These are phyloP conservation scores for Myiotriccus ornatus DNA, from an alignment of 2,797 vertebrate species.

Conservation along the genomic window DNA sequence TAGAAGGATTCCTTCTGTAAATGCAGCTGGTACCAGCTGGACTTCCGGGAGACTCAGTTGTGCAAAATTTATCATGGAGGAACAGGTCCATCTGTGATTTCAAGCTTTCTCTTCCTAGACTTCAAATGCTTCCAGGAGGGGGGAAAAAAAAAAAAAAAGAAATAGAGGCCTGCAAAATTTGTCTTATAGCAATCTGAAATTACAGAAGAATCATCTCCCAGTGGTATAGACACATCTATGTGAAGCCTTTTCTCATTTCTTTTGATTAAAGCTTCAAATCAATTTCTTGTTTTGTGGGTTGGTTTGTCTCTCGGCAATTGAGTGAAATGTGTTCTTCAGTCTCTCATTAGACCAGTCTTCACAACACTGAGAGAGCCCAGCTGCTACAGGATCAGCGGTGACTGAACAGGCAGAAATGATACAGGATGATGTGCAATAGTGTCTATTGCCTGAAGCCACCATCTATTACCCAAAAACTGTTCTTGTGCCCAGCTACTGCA, in stretches of 20 bases:
- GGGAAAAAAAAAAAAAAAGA: not conserved
- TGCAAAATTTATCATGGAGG: not conserved
- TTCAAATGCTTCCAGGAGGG: not conserved
- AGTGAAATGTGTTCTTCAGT: not conserved
- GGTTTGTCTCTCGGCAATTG: conserved; percentile 25
- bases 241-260: conserved; percentile 52
- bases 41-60: not conserved
- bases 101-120: not conserved
- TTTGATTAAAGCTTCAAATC: conserved; percentile 61
- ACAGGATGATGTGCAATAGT: not conserved
- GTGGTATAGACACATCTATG: not conserved
- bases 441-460: not conserved
- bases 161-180: not conserved
- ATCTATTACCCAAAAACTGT: not conserved
- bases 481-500: not conserved
- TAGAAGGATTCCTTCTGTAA: not conserved
- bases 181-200: not conserved
- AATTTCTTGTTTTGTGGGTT: conserved; percentile 25
- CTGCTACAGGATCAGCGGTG: not conserved
- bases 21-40: not conserved
- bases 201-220: not conserved
- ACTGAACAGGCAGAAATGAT: not conserved
- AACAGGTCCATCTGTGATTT: not conserved
- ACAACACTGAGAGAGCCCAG: not conserved
- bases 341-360: conserved; percentile 13